Conservation (phyloP, 2,113 vertebrate species). For the Danionella cerebrum region DNA sequence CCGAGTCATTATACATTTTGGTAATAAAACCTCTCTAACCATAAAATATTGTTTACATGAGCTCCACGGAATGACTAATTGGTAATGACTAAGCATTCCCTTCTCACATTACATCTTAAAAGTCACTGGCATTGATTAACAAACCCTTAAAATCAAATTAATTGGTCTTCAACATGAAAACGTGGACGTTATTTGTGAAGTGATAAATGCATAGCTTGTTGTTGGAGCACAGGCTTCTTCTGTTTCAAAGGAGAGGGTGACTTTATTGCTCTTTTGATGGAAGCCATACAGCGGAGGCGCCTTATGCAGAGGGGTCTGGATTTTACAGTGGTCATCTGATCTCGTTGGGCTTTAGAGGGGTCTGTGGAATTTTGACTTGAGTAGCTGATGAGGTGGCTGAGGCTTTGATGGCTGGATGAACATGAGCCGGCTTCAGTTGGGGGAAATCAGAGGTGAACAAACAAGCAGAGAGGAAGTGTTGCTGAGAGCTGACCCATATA, state of each 20-base stretch:
- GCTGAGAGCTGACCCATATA: not conserved
- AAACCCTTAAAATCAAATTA: constrained; percentile 52
- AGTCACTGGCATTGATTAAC: constrained; percentile 61
- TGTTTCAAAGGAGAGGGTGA: not conserved
- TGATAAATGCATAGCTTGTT: constrained; percentile 33
- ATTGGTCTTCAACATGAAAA: constrained; percentile 58
- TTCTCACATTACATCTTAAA: constrained; percentile 58
- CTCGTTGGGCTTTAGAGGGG: not conserved
- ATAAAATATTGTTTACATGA: constrained; percentile 43
- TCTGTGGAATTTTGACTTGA: not conserved
- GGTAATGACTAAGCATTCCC: constrained; percentile 57
- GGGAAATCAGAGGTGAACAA: constrained; percentile 21
- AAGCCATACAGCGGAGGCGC: not conserved
- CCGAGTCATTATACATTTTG: constrained; percentile 28
- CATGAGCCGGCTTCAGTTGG: not conserved
- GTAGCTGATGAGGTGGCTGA: not conserved
- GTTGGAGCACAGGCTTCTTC: not conserved
- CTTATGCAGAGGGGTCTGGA: not conserved
- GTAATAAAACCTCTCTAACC: constrained; percentile 34
- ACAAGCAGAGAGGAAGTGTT: not conserved
- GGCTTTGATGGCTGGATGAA: constrained; percentile 21
- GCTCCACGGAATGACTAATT: constrained; percentile 61
- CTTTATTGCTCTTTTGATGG: not conserved
- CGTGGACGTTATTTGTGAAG: constrained; percentile 43
- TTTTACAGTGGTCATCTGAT: constrained; percentile 15